Evolutionary conservation across 1,140 invertebrate genomes (phyloP).

Genomic region (Metaphire vulgaris): DNA sequence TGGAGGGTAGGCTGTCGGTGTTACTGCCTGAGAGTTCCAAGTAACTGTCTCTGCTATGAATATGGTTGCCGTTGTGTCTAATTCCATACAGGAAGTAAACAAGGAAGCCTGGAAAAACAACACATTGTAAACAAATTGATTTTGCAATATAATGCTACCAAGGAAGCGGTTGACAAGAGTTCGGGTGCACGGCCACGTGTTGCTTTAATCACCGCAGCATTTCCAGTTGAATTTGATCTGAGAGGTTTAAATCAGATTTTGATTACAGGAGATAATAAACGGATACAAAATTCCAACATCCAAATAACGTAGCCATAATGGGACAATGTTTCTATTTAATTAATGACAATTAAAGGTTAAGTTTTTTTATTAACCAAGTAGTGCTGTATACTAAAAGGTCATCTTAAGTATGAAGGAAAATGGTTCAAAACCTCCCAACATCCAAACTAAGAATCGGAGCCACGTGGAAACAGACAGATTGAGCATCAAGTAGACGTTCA

Average conservation of each 20-base stretch:
- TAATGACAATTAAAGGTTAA: too few relatives aligned
- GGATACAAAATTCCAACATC: too few relatives aligned
- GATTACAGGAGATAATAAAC: neutral
- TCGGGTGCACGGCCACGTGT: too few relatives aligned
- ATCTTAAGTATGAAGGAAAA: neutral
- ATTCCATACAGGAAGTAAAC: neutral
- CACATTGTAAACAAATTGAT: neutral
- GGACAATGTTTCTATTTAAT: too few relatives aligned
- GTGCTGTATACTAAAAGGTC: too few relatives aligned
- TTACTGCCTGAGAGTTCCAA: neutral
- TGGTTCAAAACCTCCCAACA: constrained; percentile 50
- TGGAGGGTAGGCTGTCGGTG: neutral
- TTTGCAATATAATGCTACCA: neutral
- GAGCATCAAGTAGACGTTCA: constrained; percentile 77
- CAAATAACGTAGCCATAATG: too few relatives aligned
- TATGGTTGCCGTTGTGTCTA: neutral
- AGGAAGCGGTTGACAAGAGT: too few relatives aligned
- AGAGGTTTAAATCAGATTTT: neutral
- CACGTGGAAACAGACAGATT: constrained; percentile 71
- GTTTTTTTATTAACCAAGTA: too few relatives aligned
- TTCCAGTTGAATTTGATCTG: neutral
- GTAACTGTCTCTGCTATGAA: neutral
- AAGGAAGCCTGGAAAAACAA: neutral
- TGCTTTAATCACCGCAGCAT: neutral
- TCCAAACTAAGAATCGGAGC: constrained; percentile 72